Percentiles rank a stretch among this genome's conserved stretches.
Conservation (phyloP, 1,140 invertebrate genomes). For the Neocloeon triangulifer region DNA sequence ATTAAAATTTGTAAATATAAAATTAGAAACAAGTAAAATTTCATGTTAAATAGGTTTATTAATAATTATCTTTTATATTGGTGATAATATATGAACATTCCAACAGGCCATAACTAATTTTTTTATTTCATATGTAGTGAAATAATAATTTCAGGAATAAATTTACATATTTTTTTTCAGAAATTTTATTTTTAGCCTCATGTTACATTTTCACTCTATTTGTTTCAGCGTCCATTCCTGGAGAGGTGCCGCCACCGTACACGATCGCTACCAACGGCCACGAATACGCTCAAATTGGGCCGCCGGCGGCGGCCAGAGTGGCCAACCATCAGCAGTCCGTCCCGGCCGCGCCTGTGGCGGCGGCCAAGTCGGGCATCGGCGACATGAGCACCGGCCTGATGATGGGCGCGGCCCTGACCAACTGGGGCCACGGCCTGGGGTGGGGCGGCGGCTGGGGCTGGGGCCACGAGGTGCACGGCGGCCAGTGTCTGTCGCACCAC, state of each 20-base stretch:
- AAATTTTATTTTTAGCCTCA: background rate
- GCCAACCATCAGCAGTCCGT: conserved; percentile 2
- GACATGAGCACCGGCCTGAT: conserved; percentile 8
- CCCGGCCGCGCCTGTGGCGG: background rate
- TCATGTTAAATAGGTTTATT: no score
- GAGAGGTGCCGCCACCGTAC: conserved; percentile 6
- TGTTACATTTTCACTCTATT: background rate
- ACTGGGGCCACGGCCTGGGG: conserved; percentile 9
- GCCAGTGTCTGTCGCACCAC: conserved; percentile 3
- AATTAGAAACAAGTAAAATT: no score
- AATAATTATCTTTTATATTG: no score
- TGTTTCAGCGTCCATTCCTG: conserved; percentile 7
- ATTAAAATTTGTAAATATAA: no score
- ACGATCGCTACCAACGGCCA: background rate
- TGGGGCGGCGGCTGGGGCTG: conserved; percentile 4
- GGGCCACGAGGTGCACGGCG: background rate
- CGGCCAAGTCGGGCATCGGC: conserved; percentile 5
- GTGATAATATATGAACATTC: no score
- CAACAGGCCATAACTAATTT: no score
- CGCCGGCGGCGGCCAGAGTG: background rate
- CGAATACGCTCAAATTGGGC: no score
- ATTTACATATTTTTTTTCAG: no score
- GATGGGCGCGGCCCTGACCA: conserved; percentile 8
- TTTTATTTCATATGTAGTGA: no score
- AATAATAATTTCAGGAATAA: no score